phyloP scores from a whole-genome alignment of 2,113 vertebrate species.

The Leptocoma aspasia region DNA sequence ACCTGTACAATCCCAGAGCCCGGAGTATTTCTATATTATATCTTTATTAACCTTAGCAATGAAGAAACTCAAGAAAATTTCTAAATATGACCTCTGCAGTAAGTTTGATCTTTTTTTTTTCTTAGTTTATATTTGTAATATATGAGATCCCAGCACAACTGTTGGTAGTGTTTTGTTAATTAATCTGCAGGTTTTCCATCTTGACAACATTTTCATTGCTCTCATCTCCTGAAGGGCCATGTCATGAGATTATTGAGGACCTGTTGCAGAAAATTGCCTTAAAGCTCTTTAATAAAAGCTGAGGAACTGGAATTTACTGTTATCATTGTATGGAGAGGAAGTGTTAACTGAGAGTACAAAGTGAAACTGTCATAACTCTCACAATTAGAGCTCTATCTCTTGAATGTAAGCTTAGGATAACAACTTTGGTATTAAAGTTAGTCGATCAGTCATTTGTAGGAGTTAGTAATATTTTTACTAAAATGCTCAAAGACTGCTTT shows the following conservation, averaged over 20 bases:
- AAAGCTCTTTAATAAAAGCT: constrained; percentile 31
- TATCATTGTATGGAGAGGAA: neutral
- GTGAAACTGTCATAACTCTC: constrained; percentile 56
- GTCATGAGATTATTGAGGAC: constrained; percentile 49
- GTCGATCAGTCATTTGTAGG: constrained; percentile 46
- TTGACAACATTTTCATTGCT: constrained; percentile 14
- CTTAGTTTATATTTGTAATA: neutral
- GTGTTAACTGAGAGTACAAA: constrained; percentile 17
- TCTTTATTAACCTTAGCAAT: neutral
- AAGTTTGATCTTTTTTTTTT: neutral
- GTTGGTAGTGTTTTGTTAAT: neutral
- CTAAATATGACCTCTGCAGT: neutral
- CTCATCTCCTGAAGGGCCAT: constrained; percentile 21
- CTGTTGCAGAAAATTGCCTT: constrained; percentile 44
- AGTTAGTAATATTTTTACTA: constrained; percentile 45
- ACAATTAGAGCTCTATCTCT: constrained; percentile 57
- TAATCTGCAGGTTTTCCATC: neutral
- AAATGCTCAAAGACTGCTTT: neutral
- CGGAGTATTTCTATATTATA: neutral
- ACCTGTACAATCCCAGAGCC: neutral
- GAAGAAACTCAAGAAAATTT: neutral
- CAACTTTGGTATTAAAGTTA: constrained; percentile 52
- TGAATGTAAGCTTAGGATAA: constrained; percentile 69
- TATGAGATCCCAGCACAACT: neutral
- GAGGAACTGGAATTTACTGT: constrained; percentile 9